Conservation (phyloP, 2,888 invertebrate genomes). For the Scrobipalpa atriplicella region DNA sequence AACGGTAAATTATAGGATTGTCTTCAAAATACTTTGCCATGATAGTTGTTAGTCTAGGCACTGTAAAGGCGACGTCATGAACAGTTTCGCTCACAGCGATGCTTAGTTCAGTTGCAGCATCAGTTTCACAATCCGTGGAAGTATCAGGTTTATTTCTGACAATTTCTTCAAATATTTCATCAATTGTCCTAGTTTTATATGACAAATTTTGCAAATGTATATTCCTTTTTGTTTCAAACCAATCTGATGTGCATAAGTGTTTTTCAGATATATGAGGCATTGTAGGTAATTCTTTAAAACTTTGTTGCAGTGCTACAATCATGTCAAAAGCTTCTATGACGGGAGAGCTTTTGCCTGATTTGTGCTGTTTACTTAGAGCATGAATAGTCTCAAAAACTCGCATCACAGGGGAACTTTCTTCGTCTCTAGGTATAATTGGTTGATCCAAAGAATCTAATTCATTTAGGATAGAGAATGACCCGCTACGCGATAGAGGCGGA, state of each 20-base stretch:
- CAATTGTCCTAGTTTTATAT: neutral
- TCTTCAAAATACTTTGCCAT: slow-evolving; percentile 39
- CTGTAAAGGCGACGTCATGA: neutral
- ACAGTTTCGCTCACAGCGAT: neutral
- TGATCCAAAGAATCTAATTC: slow-evolving; percentile 35
- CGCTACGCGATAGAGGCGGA: slow-evolving; percentile 39
- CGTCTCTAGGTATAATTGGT: slow-evolving; percentile 23
- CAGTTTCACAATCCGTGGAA: slow-evolving; percentile 23
- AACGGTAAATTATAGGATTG: slow-evolving; percentile 19
- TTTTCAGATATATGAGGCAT: neutral
- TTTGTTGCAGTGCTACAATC: slow-evolving; percentile 41
- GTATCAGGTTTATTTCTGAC: slow-evolving; percentile 6
- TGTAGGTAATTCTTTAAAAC: neutral
- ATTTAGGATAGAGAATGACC: slow-evolving; percentile 49
- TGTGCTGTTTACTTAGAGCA: slow-evolving; percentile 24
- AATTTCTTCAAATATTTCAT: slow-evolving; percentile 2
- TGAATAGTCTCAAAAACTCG: slow-evolving; percentile 29
- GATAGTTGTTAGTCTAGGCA: slow-evolving; percentile 24
- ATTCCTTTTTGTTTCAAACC: slow-evolving; percentile 29
- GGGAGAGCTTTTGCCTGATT: slow-evolving; percentile 50
- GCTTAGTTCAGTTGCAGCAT: slow-evolving; percentile 11
- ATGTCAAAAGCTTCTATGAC: slow-evolving; percentile 56
- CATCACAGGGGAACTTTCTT: slow-evolving; percentile 24
- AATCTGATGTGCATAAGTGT: slow-evolving; percentile 34
- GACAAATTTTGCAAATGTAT: neutral